phyloP scores from a whole-genome alignment of 1,140 invertebrate genomes.

The Papilio xuthus region DNA sequence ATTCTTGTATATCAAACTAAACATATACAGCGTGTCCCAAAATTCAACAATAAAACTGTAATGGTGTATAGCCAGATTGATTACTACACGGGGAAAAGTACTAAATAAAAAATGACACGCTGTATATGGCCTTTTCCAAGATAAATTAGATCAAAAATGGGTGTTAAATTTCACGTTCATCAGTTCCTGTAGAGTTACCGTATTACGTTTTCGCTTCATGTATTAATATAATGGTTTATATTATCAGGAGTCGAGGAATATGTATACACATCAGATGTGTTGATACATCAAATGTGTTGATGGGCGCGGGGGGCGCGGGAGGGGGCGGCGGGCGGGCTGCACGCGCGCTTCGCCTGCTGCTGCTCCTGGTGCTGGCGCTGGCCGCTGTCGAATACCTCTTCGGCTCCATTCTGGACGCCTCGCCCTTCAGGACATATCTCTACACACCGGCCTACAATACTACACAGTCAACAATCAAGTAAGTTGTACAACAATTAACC shows the following conservation, averaged over 20 bases:
- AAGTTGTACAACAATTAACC: not conserved
- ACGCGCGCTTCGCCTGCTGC: slow-evolving; percentile 72
- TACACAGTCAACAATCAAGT: slow-evolving; percentile 65
- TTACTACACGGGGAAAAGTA: no score
- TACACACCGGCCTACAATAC: slow-evolving; percentile 69
- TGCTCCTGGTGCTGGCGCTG: slow-evolving; percentile 68
- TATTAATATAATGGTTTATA: not conserved
- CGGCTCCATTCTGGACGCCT: slow-evolving; percentile 73
- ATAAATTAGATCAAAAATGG: no score
- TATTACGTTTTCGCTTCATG: no score
- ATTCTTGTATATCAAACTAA: no score
- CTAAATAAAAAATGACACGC: no score
- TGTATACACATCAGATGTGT: slow-evolving; percentile 61
- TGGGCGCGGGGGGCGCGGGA: slow-evolving; percentile 62
- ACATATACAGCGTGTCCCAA: no score
- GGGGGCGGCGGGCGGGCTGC: slow-evolving; percentile 67
- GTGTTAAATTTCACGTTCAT: no score
- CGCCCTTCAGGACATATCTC: slow-evolving; percentile 69
- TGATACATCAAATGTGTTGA: slow-evolving; percentile 75
- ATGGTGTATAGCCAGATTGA: no score
- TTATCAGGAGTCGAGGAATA: slow-evolving; percentile 46
- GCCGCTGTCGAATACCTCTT: slow-evolving; percentile 75
- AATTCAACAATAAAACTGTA: no score
- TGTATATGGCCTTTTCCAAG: no score
- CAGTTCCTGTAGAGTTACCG: no score